phyloP scores from a whole-genome alignment of 2,888 invertebrate species.

The Sericinus montela region DNA sequence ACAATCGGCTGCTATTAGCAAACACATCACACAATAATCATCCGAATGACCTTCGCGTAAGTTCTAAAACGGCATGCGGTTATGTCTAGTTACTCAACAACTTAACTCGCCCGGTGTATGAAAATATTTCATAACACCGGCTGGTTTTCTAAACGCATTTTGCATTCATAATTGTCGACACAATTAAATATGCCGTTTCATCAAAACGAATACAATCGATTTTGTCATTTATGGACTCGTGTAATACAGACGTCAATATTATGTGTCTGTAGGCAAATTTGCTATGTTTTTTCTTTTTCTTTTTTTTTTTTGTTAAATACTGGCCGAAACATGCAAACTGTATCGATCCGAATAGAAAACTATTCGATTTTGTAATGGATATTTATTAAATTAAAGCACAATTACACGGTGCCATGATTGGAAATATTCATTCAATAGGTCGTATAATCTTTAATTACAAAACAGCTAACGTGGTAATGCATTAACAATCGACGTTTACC shows the following conservation, averaged over 20 bases:
- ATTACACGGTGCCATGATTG: constrained; percentile 2
- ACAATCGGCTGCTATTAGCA: background rate
- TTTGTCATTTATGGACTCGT: background rate
- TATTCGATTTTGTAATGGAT: background rate
- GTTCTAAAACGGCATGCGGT: constrained; percentile 5
- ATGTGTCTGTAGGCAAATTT: background rate
- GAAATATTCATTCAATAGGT: background rate
- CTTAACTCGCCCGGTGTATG: constrained; percentile 2
- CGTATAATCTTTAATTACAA: no score
- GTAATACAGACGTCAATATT: background rate
- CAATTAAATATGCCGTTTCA: background rate
- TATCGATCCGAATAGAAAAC: background rate
- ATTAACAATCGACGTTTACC: no score
- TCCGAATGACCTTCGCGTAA: background rate
- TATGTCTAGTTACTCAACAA: background rate
- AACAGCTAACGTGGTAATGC: no score
- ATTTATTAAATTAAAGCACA: constrained; percentile 1
- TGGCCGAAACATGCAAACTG: background rate
- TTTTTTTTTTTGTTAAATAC: background rate
- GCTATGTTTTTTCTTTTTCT: no score
- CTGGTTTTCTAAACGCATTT: constrained; percentile 8
- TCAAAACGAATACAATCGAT: background rate
- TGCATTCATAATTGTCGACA: background rate
- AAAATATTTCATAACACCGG: constrained; percentile 9
- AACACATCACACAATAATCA: constrained; percentile 7